Conservation (phyloP, 2,113 vertebrate species). For the Tragulus kanchil region DNA sequence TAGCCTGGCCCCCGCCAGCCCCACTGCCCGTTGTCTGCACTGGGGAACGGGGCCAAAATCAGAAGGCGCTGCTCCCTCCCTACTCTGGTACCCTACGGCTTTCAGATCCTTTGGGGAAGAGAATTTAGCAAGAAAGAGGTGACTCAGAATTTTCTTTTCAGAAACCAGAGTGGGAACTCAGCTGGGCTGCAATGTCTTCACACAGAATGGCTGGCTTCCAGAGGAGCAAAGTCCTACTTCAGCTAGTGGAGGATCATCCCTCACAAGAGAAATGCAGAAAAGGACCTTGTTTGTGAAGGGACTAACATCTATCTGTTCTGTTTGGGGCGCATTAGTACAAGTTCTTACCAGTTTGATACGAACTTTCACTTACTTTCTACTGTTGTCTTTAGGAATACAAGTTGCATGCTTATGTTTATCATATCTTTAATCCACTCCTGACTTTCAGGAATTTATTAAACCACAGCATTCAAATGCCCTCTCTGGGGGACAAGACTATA, state of each 20-base stretch:
- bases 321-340: not conserved
- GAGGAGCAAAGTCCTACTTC: too few relatives aligned
- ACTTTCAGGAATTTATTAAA: conserved; percentile 41
- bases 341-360: not conserved
- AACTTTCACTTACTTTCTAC: not conserved
- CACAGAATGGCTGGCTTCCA: too few relatives aligned
- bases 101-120: not conserved
- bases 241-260: not conserved
- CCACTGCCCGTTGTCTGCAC: not conserved
- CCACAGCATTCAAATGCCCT: not conserved
- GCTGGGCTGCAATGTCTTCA: conserved; percentile 64
- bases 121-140: conserved; percentile 15
- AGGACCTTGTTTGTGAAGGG: conserved; percentile 33
- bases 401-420: conserved; percentile 60
- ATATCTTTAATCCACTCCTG: conserved; percentile 56
- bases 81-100: not conserved
- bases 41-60: not conserved
- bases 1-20: not conserved
- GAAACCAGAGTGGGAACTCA: conserved; percentile 55
- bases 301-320: conserved; percentile 30
- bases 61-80: fast-evolving
- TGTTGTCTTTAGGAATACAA: conserved; percentile 31
- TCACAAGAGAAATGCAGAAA: conserved; percentile 53
- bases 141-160: conserved; percentile 64
- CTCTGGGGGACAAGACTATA: not conserved